Evolutionary conservation across 37 sponge, comb jelly and placozoan genomes (phyloP), one percentile per base, ranked within the genome.

Genomic region (Spongilla lacustris): DNA sequence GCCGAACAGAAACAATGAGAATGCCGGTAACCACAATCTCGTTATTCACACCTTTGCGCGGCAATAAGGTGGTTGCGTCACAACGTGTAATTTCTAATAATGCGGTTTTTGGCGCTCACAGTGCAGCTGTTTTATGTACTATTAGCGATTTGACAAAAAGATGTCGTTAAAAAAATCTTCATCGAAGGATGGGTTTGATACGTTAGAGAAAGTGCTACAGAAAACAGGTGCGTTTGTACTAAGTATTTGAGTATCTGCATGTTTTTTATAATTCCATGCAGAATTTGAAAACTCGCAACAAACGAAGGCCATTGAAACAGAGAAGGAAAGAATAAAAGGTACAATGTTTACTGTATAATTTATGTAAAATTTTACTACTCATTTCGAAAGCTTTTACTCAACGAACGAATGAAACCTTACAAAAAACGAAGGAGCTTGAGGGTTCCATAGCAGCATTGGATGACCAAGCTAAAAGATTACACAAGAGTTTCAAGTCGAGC

Each of bases 261-360:
- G n/a, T n/a, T 28, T 50, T 19, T 17, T 67, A 13, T 23, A 30
- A 24, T 66, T 27, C 36, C 1, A 41, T 74, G 27, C 74, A 91
- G 92, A 83, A 30, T 84, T 87, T 77, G 91, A 90, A 67, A 91
- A 81, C 30, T 66, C 71, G 9, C 88, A 84, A 68, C 92, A 87
- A 35, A 22, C 50, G 21, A 69, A 84, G 71, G 73, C 84, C 21
- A 90, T 90, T 69, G 31, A 85, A 36, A 77, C 48, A 30, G 91
- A 90, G 66, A 34, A 31, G 36, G 82, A 90, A 49, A 90, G 30
- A 66, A 81, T 69, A 49, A 22, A 74, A 81, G 77, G 91, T 90
- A 75, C 2, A 46, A 12, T 28, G 29, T 71, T 1, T 21, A 86
- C 1, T 66, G 28, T 69, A 10, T 69, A 50, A 30, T 28, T 33